A percentile compares a stretch with the other conserved stretches of the same genome.
Evolutionary conservation across 2,888 invertebrate species (phyloP).

Genomic region (Cantharis flavilabris): DNA sequence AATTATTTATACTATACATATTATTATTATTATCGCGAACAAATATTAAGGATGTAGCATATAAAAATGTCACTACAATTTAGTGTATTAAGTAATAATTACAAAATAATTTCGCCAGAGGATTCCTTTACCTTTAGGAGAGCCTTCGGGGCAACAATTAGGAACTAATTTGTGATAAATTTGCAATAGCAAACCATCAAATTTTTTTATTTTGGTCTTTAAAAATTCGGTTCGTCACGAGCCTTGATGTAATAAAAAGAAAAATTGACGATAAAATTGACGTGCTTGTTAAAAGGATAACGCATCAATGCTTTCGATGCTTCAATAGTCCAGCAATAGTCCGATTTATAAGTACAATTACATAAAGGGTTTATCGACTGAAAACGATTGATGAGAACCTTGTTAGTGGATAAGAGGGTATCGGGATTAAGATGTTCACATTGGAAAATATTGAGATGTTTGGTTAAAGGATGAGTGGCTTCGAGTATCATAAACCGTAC

Average conservation of each 20-base stretch:
- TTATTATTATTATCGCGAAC: too few relatives aligned
- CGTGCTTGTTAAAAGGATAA: slow-evolving; percentile 31
- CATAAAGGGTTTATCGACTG: slow-evolving; percentile 39
- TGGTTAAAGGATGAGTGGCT: slow-evolving; percentile 25
- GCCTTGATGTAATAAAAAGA: neutral
- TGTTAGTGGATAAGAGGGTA: slow-evolving; percentile 33
- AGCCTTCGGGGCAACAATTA: neutral
- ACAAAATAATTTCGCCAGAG: neutral
- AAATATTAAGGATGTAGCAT: too few relatives aligned
- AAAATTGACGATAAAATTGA: slow-evolving; percentile 26
- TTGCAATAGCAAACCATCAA: neutral
- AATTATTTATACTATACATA: neutral
- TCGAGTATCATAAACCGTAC: slow-evolving; percentile 1
- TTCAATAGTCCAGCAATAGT: slow-evolving; percentile 29
- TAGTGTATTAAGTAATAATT: neutral
- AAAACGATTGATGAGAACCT: slow-evolving; percentile 39
- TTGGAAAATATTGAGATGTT: slow-evolving; percentile 32
- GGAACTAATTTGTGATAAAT: neutral
- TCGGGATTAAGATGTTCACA: slow-evolving; percentile 32
- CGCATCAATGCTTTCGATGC: slow-evolving; percentile 28
- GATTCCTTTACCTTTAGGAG: neutral
- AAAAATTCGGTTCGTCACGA: neutral
- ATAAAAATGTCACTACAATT: neutral
- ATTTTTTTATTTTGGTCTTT: neutral
- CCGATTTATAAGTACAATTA: slow-evolving; percentile 35